A percentile compares a stretch with the other conserved stretches of the same genome.
Conservation (phyloP, 2,113 vertebrate species). For the human (Homo sapiens) region DNA sequence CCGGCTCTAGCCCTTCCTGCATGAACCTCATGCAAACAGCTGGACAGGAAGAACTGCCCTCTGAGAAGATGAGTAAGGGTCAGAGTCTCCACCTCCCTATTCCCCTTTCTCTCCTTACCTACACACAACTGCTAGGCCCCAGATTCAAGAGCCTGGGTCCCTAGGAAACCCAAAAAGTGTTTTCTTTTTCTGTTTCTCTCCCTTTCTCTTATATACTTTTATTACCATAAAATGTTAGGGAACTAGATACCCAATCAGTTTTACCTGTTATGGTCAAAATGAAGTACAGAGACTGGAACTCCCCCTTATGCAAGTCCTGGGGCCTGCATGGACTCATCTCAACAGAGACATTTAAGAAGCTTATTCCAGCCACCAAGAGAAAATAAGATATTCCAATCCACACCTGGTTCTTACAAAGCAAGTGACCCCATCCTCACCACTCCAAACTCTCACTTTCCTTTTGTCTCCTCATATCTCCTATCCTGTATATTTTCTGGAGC, state of each 20-base stretch:
- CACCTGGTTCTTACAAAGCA: background rate
- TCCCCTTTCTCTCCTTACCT: background rate
- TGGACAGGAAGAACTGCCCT: background rate
- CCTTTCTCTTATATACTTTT: background rate
- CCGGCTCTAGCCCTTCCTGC: background rate
- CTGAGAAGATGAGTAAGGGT: background rate
- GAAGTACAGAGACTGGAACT: background rate
- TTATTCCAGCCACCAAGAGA: background rate
- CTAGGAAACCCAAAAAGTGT: background rate
- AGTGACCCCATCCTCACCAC: background rate
- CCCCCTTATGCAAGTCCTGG: background rate
- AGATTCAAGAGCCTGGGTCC: background rate
- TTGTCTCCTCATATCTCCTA: background rate
- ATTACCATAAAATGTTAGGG: background rate
- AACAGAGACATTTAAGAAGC: background rate
- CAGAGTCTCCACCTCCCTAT: background rate
- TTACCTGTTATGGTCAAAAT: background rate
- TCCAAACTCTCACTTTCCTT: background rate
- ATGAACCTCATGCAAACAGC: background rate
- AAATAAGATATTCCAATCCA: background rate
- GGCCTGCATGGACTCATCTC: background rate
- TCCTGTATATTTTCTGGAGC: background rate
- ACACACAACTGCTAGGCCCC: background rate
- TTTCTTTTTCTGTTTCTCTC: background rate
- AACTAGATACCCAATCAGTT: background rate